Percentiles rank a stretch among this genome's conserved stretches.
Conservation (phyloP, 2,797 vertebrate genomes). For the Sciurus vulgaris region DNA sequence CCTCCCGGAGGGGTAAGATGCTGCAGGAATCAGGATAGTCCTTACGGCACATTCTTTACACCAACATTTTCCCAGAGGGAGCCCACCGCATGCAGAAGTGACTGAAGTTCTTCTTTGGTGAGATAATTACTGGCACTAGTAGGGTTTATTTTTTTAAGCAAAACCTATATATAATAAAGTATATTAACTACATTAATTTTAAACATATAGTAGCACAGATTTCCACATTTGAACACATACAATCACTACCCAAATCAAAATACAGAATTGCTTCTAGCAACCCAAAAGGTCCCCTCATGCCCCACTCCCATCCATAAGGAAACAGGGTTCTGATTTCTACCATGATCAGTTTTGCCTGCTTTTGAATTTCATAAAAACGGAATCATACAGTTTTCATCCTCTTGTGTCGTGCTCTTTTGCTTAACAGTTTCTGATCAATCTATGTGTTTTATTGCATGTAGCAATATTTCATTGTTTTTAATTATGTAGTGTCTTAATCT, state of each 20-base stretch:
- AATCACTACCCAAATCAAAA: neutral
- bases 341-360: neutral
- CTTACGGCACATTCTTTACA: neutral
- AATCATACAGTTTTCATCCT: neutral
- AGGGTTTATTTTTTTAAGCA: neutral
- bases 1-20: neutral
- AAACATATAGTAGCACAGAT: neutral
- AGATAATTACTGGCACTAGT: neutral
- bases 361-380: neutral
- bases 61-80: neutral
- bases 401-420: neutral
- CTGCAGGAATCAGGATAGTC: neutral
- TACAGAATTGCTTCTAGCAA: neutral
- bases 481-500: neutral
- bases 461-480: neutral
- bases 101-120: neutral
- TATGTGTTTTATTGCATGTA: neutral
- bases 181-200: neutral
- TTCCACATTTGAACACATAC: neutral
- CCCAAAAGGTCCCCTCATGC: neutral
- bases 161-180: neutral
- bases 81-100: neutral
- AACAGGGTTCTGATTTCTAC: neutral
- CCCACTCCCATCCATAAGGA: neutral
- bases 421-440: neutral